phyloP scores from a whole-genome alignment of 2,888 invertebrate species.

The Cheilosia vernalis region DNA sequence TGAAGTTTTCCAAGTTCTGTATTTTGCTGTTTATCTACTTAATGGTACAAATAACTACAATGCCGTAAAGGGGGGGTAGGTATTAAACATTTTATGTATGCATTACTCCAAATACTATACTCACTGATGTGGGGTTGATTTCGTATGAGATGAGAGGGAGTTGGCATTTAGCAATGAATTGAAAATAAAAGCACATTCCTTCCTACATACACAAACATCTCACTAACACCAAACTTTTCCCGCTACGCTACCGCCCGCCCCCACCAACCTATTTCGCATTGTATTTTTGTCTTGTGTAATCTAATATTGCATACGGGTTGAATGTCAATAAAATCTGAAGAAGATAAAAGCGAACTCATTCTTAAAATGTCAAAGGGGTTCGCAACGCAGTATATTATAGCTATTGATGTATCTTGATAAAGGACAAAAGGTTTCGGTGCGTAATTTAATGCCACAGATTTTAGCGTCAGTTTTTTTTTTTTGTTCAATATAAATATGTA shows the following conservation, averaged over 20 bases:
- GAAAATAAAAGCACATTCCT: slow-evolving; percentile 28
- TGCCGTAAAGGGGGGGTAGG: slow-evolving; percentile 56
- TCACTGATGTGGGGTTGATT: slow-evolving; percentile 39
- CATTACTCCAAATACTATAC: slow-evolving; percentile 37
- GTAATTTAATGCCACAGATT: slow-evolving; percentile 63
- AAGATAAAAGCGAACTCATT: slow-evolving; percentile 66
- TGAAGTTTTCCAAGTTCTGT: slow-evolving; percentile 43
- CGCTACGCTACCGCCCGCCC: background rate
- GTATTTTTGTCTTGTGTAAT: slow-evolving; percentile 47
- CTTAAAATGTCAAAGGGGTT: slow-evolving; percentile 64
- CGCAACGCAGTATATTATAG: slow-evolving; percentile 25
- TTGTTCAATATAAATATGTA: background rate
- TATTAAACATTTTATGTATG: slow-evolving; percentile 51
- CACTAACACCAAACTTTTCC: slow-evolving; percentile 43
- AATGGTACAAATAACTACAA: slow-evolving; percentile 55
- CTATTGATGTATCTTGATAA: slow-evolving; percentile 55
- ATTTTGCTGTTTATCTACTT: slow-evolving; percentile 55
- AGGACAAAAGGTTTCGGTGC: slow-evolving; percentile 50
- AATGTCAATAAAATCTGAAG: slow-evolving; percentile 69
- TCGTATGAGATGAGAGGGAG: slow-evolving; percentile 24
- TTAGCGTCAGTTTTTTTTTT: slow-evolving; percentile 11
- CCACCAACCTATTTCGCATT: slow-evolving; percentile 13
- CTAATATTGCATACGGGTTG: slow-evolving; percentile 70
- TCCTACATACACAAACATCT: background rate
- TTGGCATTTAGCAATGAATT: slow-evolving; percentile 43